Percentiles rank a stretch among this genome's conserved stretches.
Conservation (phyloP, 2,797 vertebrate species). For the Fistularia commersonii region DNA sequence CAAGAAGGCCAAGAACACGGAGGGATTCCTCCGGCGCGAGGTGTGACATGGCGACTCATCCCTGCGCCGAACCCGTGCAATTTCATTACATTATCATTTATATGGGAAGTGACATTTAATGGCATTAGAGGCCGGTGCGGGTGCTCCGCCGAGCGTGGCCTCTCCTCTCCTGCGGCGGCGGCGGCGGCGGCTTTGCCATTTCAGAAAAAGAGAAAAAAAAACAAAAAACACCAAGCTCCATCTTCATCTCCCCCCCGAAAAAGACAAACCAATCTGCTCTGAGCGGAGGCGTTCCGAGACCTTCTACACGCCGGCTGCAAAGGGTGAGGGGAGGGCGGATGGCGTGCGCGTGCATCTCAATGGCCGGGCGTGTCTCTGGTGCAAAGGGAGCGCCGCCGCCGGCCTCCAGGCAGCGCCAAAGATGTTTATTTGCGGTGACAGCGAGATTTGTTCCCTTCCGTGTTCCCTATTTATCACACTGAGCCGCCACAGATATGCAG, state of each 20-base stretch:
- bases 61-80: too few relatives aligned
- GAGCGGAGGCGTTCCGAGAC: constrained; percentile 65
- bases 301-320: constrained; percentile 53
- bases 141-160: constrained; percentile 28
- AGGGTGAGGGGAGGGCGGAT: constrained; percentile 52
- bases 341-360: constrained; percentile 22
- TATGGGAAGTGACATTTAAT: constrained; percentile 63
- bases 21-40: too few relatives aligned
- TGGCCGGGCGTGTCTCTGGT: constrained; percentile 15
- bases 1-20: too few relatives aligned
- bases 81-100: constrained; percentile 52
- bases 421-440: constrained; percentile 70
- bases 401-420: constrained; percentile 56
- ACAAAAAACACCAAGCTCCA: constrained; percentile 58
- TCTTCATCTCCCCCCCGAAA: constrained; percentile 62
- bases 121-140: constrained; percentile 50
- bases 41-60: too few relatives aligned
- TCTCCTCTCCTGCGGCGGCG: constrained; percentile 25
- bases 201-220: too few relatives aligned
- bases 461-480: constrained; percentile 65
- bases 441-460: constrained; percentile 60
- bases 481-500: constrained; percentile 60
- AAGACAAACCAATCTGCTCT: constrained; percentile 75
- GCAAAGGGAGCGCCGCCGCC: constrained; percentile 46
- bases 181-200: too few relatives aligned